Evolutionary conservation across 2,888 invertebrate genomes (phyloP).

Genomic region (Ditula angustiorana): DNA sequence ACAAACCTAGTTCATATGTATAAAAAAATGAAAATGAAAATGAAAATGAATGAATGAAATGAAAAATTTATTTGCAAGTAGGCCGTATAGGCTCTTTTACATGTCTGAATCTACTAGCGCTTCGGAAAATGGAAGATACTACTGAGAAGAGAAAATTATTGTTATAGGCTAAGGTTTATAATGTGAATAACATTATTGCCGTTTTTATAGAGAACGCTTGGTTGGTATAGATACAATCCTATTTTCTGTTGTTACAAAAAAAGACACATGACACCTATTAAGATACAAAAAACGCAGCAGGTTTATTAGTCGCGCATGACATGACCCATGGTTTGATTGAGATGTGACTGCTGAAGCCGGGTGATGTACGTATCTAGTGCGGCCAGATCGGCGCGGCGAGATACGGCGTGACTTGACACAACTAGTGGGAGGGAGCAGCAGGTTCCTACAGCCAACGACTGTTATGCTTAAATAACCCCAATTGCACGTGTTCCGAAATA

Average conservation of each 20-base stretch:
- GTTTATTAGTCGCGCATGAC: slow-evolving; percentile 25
- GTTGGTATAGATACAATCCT: no score
- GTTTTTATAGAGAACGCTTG: no score
- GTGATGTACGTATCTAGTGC: slow-evolving; percentile 29
- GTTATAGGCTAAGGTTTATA: no score
- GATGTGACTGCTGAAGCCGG: slow-evolving; percentile 10
- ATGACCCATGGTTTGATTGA: slow-evolving; percentile 25
- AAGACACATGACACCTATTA: neutral
- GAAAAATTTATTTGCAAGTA: no score
- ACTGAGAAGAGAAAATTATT: no score
- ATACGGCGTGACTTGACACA: slow-evolving; percentile 28
- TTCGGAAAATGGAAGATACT: no score
- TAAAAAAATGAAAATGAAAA: no score
- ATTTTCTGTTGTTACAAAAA: neutral
- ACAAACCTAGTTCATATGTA: no score
- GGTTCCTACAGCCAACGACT: slow-evolving; percentile 20
- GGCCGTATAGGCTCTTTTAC: no score
- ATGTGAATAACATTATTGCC: no score
- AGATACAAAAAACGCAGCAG: neutral
- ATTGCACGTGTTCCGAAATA: neutral
- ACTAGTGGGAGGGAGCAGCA: slow-evolving; percentile 8
- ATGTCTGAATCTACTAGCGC: no score
- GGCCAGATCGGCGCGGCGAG: slow-evolving; percentile 24
- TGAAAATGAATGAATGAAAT: no score
- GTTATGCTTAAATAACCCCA: slow-evolving; percentile 16